Evolutionary conservation across 2,113 vertebrate genomes (phyloP).

Genomic region (Cryptotis parvus): DNA sequence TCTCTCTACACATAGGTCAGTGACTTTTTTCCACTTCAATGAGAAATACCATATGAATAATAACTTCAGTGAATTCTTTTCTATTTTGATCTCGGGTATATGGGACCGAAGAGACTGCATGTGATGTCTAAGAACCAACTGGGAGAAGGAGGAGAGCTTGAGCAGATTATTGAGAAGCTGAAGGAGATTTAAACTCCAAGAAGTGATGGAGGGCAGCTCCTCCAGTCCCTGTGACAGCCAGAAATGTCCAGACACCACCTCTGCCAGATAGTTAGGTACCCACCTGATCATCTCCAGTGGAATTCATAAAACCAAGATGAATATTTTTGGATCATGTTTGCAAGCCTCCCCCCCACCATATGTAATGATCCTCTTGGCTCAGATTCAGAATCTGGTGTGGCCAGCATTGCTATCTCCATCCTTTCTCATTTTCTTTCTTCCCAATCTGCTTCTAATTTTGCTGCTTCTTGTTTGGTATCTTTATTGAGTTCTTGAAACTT

Average conservation of each 20-base stretch:
- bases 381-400: neutral
- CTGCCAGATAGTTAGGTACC: slow-evolving; percentile 21
- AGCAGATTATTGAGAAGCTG: neutral
- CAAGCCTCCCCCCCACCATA: slow-evolving; percentile 2
- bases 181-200: neutral
- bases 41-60: neutral
- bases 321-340: neutral
- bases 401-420: slow-evolving; percentile 20
- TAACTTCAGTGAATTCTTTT: neutral
- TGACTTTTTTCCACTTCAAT: neutral
- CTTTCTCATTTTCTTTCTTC: slow-evolving; percentile 45
- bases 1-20: neutral
- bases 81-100: neutral
- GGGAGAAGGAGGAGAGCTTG: neutral
- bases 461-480: slow-evolving; percentile 30
- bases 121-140: neutral
- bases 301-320: slow-evolving; percentile 24
- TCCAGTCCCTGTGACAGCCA: neutral
- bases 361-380: neutral
- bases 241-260: neutral
- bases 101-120: neutral
- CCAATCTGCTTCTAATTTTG: slow-evolving; percentile 1
- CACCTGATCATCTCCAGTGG: slow-evolving; percentile 40
- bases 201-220: neutral
- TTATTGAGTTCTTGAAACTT: slow-evolving; percentile 45